Evolutionary conservation across 2,113 vertebrate species (phyloP).

Genomic region (Chlorocebus sabaeus): DNA sequence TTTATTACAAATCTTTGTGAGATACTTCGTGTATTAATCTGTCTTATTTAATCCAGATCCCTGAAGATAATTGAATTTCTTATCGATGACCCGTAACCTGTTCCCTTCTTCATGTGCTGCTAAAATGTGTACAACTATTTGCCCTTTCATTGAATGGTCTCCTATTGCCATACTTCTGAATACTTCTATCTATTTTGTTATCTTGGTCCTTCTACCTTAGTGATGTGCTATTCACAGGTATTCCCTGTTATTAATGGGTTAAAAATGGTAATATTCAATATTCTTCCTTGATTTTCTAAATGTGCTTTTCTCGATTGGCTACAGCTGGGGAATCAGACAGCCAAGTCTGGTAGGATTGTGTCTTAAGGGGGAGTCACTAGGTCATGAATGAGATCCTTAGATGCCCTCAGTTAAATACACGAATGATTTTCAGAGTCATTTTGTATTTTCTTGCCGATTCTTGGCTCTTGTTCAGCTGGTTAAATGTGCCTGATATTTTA

Average conservation of each 20-base stretch:
- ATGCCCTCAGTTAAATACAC: accelerated
- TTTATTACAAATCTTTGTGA: not conserved
- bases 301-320: not conserved
- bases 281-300: no score
- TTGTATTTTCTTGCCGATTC: not conserved
- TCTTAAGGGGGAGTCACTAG: not conserved
- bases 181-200: not conserved
- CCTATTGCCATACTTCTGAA: not conserved
- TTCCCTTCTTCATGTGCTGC: no score
- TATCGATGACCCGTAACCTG: no score
- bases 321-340: not conserved
- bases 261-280: not conserved
- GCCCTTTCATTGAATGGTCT: not conserved
- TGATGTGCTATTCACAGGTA: not conserved
- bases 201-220: not conserved
- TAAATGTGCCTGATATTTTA: not conserved
- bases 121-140: not conserved
- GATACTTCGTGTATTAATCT: not conserved
- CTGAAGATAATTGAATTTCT: not conserved
- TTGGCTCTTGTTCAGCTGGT: not conserved
- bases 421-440: not conserved
- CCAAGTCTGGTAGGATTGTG: not conserved
- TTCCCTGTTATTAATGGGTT: not conserved
- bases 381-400: accelerated
- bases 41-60: not conserved